Conservation (phyloP, 2,797 vertebrate species). For the Mus caroli region DNA sequence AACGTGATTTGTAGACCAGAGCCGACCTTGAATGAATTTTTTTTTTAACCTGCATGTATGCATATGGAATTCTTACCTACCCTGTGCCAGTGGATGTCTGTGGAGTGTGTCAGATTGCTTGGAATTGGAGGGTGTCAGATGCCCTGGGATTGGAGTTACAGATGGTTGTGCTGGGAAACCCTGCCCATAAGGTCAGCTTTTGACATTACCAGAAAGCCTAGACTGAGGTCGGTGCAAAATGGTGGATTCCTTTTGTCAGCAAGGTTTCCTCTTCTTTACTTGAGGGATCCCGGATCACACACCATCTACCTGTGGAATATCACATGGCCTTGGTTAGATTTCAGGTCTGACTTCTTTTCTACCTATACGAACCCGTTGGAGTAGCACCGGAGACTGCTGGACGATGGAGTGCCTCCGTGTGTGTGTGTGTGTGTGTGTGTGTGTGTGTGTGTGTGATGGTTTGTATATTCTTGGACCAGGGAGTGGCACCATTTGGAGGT, state of each 20-base stretch:
- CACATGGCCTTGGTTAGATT: no score
- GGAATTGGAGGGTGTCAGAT: background rate
- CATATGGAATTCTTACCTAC: background rate
- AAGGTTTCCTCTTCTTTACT: no score
- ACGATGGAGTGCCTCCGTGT: no score
- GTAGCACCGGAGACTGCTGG: no score
- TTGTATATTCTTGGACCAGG: no score
- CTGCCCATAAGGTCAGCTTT: background rate
- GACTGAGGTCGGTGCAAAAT: background rate
- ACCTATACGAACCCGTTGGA: no score
- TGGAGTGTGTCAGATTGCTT: background rate
- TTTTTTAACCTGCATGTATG: background rate
- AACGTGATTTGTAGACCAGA: background rate
- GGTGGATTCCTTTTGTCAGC: background rate
- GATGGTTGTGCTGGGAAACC: background rate
- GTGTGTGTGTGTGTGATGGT: no score
- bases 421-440: no score
- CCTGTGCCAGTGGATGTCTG: background rate
- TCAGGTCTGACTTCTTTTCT: no score
- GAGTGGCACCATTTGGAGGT: no score
- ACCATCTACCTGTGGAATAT: no score
- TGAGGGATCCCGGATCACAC: no score
- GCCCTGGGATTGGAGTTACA: background rate
- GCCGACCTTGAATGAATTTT: background rate
- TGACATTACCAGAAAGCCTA: background rate